Evolutionary conservation across 2,113 vertebrate species (phyloP), one percentile per base, ranked within the genome.

Genomic region (Oncorhynchus keta): DNA sequence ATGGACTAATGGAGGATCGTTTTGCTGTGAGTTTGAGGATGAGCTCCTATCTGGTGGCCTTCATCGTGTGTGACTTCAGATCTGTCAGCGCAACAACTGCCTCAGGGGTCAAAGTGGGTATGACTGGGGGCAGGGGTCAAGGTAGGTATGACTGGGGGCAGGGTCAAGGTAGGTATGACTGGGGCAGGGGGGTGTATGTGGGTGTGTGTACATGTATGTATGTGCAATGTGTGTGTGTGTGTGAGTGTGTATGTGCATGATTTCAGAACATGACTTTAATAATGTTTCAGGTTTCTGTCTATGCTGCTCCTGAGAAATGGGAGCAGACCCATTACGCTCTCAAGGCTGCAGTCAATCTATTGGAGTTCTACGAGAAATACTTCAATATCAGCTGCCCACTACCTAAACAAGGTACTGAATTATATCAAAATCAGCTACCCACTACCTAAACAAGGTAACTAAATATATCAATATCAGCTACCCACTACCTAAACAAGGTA

Each of bases 341-440:
- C n/a, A 89, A 93, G 81, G 93, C 91, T 64, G 93, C 93, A 65
- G 85, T 95, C 76, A 94, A 91, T 81, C 90, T 94, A 80, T 26
- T 95, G 39, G 92, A 95, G 72, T 95, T 94, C 83, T 95, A 94
- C 59, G 94, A 95, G 77, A 86, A 89, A 26, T 95, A 93, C 79
- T 94, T 94, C 76, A 94, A 93, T 79, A 94, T 94, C 66, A 83
- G 24, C 32, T 95, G 94, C 78, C 94, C 94, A 49, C 85, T 95
- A 66, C 94, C 94, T 70, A 95, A 95, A 45, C 39, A 45, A 45
- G 8, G 39, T 45, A 45, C 1, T 0, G 1, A 45, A 45, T 11
- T 45, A 35, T 35, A 35, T 6, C 5, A 35, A 35, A 1, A 35
- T 35, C 32, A 35, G 1, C 32, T 35, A 35, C 32, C 32, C 32